Evolutionary conservation across 35 echinoderm and acorn worm species (phyloP).

Genomic region (Strongylocentrotus purpuratus): DNA sequence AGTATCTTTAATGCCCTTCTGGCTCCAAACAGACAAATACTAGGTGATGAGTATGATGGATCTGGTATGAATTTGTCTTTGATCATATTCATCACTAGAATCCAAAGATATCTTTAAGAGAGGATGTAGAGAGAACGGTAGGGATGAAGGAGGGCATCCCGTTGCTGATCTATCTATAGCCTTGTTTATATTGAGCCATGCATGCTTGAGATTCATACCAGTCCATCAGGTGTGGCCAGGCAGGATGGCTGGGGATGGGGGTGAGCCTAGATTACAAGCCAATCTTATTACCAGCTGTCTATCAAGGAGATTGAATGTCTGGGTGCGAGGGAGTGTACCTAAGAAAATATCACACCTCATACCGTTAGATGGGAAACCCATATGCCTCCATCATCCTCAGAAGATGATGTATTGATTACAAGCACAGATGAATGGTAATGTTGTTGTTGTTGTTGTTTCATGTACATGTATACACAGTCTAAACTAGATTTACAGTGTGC

Average conservation of each 20-base stretch:
- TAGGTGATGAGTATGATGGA: no score
- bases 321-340: background rate
- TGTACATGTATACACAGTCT: no score
- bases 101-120: background rate
- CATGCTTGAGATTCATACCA: background rate
- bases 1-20: no score
- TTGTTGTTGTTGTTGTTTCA: no score
- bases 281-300: background rate
- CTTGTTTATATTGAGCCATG: conserved; percentile 1
- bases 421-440: background rate
- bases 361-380: background rate
- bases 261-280: background rate
- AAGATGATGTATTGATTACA: background rate
- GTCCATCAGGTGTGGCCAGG: background rate
- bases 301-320: background rate
- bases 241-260: no score
- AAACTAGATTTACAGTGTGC: no score
- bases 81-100: background rate
- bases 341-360: background rate
- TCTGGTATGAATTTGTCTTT: no score
- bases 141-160: background rate
- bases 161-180: background rate
- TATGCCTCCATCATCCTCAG: background rate
- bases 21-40: no score
- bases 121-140: background rate